A percentile compares a stretch with the other conserved stretches of the same genome.
Evolutionary conservation across 1,140 invertebrate species (phyloP).

Genomic region (Leucophenga varia): DNA sequence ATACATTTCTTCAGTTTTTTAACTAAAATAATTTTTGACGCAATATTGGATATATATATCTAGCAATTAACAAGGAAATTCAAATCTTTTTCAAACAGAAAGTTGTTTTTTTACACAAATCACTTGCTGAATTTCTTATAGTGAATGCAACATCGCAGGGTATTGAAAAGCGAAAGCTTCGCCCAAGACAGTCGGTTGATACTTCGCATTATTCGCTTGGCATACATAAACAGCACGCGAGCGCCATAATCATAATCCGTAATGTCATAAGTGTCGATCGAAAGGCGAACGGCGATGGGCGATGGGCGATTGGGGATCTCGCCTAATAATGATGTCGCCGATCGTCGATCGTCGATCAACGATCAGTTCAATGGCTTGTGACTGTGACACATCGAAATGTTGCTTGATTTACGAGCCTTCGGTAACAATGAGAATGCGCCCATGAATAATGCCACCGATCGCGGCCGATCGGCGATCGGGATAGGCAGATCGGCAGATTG

Average conservation of each 20-base stretch:
- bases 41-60: too few species aligned
- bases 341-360: conserved; percentile 14
- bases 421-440: conserved; percentile 26
- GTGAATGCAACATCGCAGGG: conserved; percentile 9
- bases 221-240: conserved; percentile 52
- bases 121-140: too few species aligned
- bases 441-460: conserved; percentile 36
- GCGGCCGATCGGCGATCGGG: conserved; percentile 1
- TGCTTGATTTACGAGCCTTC: conserved; percentile 24
- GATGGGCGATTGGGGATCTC: conserved; percentile 13
- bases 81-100: too few species aligned
- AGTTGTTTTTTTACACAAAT: too few species aligned
- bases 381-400: conserved; percentile 33
- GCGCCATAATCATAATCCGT: conserved; percentile 52
- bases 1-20: too few species aligned
- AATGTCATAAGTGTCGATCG: conserved; percentile 39
- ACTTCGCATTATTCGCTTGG: conserved; percentile 36
- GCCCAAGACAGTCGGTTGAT: conserved; percentile 12
- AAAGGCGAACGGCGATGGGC: conserved; percentile 10
- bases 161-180: conserved; percentile 21
- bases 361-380: conserved; percentile 46
- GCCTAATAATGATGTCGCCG: conserved; percentile 24
- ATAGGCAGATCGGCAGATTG: too few species aligned
- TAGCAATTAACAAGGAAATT: too few species aligned
- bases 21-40: too few species aligned